A percentile compares a stretch with the other conserved stretches of the same genome.
These are phyloP conservation scores for Ramphastos sulfuratus DNA, from an alignment of 2,113 vertebrate species.

Conservation along the genomic window DNA sequence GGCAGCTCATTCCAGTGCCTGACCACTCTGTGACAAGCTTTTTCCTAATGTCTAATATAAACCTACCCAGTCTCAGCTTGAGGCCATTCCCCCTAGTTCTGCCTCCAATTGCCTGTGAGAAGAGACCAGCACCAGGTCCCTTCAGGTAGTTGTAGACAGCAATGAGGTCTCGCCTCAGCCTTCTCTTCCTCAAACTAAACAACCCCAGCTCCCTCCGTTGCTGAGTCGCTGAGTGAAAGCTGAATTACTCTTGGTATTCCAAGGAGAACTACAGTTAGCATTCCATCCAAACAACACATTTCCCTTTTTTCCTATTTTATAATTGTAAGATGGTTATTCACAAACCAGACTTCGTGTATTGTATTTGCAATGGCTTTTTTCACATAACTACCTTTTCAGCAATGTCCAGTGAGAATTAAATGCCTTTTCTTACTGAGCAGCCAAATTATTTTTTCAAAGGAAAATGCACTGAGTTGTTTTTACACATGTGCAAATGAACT, in stretches of 20 bases:
- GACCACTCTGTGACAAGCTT: too few species aligned
- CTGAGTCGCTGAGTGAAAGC: not conserved
- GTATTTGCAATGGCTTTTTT: not conserved
- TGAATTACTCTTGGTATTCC: not conserved
- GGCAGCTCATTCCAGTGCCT: too few species aligned
- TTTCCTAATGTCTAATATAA: too few species aligned
- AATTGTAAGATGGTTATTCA: not conserved
- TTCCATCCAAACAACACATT: not conserved
- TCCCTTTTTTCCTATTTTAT: not conserved
- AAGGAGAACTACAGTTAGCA: not conserved
- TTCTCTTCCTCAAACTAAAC: too few species aligned
- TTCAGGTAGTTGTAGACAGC: too few species aligned
- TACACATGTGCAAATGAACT: not conserved
- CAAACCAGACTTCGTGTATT: not conserved
- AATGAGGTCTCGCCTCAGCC: too few species aligned
- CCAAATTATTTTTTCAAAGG: not conserved
- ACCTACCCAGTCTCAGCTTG: too few species aligned
- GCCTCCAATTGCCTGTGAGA: too few species aligned
- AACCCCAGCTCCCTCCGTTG: too few species aligned
- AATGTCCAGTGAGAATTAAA: not conserved
- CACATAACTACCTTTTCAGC: not conserved
- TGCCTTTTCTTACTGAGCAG: not conserved
- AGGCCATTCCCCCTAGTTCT: too few species aligned
- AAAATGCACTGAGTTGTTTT: not conserved
- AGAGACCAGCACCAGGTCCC: too few species aligned